Base-by-base conservation (phyloP, 2,113 vertebrate genomes). In the Aptenodytes patagonicus region DNA sequence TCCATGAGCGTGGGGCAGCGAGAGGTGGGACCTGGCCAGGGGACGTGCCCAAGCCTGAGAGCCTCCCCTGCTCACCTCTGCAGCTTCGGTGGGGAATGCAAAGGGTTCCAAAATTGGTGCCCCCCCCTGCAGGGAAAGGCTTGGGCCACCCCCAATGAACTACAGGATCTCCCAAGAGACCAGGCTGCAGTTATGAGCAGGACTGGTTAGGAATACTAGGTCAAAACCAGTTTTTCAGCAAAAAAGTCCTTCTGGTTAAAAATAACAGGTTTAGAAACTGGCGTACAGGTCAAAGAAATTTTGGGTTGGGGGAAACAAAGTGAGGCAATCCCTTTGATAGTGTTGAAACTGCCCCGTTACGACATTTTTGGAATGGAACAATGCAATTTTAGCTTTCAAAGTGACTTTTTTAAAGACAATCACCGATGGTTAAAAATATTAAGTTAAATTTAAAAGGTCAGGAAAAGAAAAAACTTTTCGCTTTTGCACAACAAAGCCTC, bases 41-140 rank as follows among this genome's bases (percentile, higher is more conserved):
- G 17, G 20, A 69, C 0, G 0, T 28, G 54, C 32, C 52, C 12
- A 6, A 78, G 38, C 22, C 22, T 0, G 0, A 66, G 17, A 46
- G 9, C 10, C n/a, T 65, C 17, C 8, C 7, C 6, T 6, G 15
- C 28, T 47, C n/a, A 25, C 58, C 66, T 72, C 60, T 11, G 17
- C 46, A 69, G 25, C 32, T 73, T 36, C 1, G 0, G 5, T 13
- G 28, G 34, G 36, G 22, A 71, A 44, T 2, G 31, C 18, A 24
- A 38, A 62, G 6, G 18, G 36, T 32, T 73, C 36, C 55, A 16
- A 51, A 73, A 71, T 3, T 4, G 36, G 24, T 65, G 24, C 1
- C 29, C 26, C 14, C 7, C 10, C 18, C 12, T 26, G 19, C 26
- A 60, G 28, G 1, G 1, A 65, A 64, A 22, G 31, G 12, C 12